phyloP scores from a whole-genome alignment of 2,888 invertebrate species.

The Cosmia pyralina region DNA sequence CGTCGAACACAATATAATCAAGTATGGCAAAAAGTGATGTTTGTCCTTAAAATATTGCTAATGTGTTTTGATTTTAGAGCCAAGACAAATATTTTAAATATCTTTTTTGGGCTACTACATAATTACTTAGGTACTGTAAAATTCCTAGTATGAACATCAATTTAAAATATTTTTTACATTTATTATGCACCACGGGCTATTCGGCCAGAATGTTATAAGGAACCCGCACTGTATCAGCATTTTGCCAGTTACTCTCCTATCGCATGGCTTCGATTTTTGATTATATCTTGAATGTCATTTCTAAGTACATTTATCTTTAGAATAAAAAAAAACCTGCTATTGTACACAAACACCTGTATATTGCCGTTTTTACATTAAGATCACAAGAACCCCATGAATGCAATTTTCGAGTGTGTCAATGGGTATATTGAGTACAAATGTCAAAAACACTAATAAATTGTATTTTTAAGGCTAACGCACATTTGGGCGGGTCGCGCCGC shows the following conservation, averaged over 20 bases:
- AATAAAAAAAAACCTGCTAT: slow-evolving; percentile 3
- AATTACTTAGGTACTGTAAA: neutral
- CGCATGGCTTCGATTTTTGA: slow-evolving; percentile 1
- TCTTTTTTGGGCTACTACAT: neutral
- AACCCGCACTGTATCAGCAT: slow-evolving; percentile 18
- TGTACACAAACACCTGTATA: slow-evolving; percentile 9
- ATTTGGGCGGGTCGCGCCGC: neutral
- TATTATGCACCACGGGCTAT: no score
- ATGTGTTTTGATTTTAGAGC: neutral
- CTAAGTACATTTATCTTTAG: slow-evolving; percentile 50
- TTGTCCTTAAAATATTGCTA: neutral
- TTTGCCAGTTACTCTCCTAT: slow-evolving; percentile 26
- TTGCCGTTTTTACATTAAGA: neutral
- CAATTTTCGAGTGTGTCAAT: slow-evolving; percentile 10
- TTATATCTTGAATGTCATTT: slow-evolving; percentile 29
- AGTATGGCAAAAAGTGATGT: neutral
- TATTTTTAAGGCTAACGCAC: neutral
- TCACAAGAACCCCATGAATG: neutral
- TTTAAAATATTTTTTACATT: neutral
- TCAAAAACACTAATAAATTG: slow-evolving; percentile 2
- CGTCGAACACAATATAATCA: neutral
- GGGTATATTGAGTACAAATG: slow-evolving; percentile 23
- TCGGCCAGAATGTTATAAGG: neutral
- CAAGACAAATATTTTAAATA: neutral
- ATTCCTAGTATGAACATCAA: neutral